phyloP scores from a whole-genome alignment of 2,888 invertebrate species.

The Panorpa germanica region DNA sequence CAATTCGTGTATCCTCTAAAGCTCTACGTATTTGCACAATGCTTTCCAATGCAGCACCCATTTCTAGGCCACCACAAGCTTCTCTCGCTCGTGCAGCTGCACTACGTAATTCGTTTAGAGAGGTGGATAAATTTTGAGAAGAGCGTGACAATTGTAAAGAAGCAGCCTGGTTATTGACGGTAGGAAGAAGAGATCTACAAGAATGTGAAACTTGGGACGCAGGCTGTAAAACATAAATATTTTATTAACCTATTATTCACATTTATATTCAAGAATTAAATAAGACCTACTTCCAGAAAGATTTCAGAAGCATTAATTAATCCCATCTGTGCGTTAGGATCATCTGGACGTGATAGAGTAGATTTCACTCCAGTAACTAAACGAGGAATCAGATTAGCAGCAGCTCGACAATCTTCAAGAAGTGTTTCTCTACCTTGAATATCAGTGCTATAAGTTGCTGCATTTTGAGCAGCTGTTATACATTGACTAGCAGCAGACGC shows the following conservation, averaged over 20 bases:
- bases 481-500: slow-evolving; percentile 82
- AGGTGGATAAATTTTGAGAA: slow-evolving; percentile 22
- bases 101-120: slow-evolving; percentile 28
- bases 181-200: slow-evolving; percentile 64
- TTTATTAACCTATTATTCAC: not conserved
- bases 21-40: slow-evolving; percentile 65
- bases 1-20: slow-evolving; percentile 58
- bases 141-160: slow-evolving; percentile 43
- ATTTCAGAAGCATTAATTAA: slow-evolving; percentile 71
- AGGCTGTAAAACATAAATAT: slow-evolving; percentile 27
- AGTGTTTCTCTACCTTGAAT: slow-evolving; percentile 45
- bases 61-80: slow-evolving; percentile 64
- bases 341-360: slow-evolving; percentile 45
- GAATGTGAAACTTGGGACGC: slow-evolving; percentile 55
- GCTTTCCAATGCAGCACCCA: slow-evolving; percentile 72
- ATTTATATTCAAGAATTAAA: slow-evolving; percentile 1
- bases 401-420: slow-evolving; percentile 47
- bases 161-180: slow-evolving; percentile 57
- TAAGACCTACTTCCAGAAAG: slow-evolving; percentile 48
- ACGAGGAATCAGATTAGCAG: slow-evolving; percentile 62
- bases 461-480: slow-evolving; percentile 73
- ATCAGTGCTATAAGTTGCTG: slow-evolving; percentile 42
- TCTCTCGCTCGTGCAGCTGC: slow-evolving; percentile 48
- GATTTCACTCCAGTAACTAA: slow-evolving; percentile 63
- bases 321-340: slow-evolving; percentile 56